Evolutionary conservation across 2,888 invertebrate genomes (phyloP), one percentile per base, ranked within the genome.

Genomic region (Yponomeuta sedellus): DNA sequence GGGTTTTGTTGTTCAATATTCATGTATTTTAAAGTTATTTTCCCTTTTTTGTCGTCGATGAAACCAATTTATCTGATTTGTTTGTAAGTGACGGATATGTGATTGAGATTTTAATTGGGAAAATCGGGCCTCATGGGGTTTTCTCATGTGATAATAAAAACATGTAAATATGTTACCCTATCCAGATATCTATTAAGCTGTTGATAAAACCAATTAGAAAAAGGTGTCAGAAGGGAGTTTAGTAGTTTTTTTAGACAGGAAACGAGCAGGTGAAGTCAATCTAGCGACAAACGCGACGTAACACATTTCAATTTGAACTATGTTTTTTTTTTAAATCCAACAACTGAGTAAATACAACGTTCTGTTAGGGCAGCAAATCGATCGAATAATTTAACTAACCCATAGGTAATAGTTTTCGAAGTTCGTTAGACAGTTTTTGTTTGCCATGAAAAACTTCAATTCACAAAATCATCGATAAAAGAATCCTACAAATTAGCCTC

Each of bases 1-100:
- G 79, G 75, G 80, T 82, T 79, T 72, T 77, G 72, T 68, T 67
- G 66, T 67, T 68, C 57, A 56, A 64, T 64, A 64, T 64, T 64
- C 57, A 64, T 64, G 56, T 57, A 56, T 64, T 56, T 56, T 64
- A 8, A 19, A 44, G 63, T n/a, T 66, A 56, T 65, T 66, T 67
- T 64, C 66, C 25, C 64, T 68, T 67, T 64, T 67, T 67, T 67
- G 58, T 66, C 44, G 56, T 16, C n/a, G 59, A 16, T 39, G 58
- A 58, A 19, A 12, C 44, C 44, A 52, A 52, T 20, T 11, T 59
- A 59, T 20, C 25, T 59, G 59, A 20, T 59, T 11, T 59, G 25
- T 12, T 20, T 59, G 20, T 10, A 8, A 22, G 25, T 12, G 59
- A 20, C 25, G 20, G 20, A 59, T 11, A 22, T 1, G 20, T 59